Evolutionary conservation across 1,140 invertebrate genomes (phyloP), one percentile per base, ranked within the genome.

Genomic region (Zaprionus ornatus): DNA sequence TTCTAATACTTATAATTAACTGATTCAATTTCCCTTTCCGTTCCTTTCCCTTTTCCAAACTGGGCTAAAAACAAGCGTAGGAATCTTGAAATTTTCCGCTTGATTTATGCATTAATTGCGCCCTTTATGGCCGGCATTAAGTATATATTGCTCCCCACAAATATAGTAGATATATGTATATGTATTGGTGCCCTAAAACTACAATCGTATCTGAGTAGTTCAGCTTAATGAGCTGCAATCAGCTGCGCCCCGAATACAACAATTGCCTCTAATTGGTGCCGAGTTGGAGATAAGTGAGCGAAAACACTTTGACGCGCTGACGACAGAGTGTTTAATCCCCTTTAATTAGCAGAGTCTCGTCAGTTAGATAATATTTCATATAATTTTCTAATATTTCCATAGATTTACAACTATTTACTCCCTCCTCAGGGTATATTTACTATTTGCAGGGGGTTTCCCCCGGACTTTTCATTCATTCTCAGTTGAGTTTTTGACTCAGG

Each of bases 11-110:
- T n/a, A 45, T n/a, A 17, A 32, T 10, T 32, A 32, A 13, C 35
- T 37, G 35, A 15, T 45, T 45, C 6, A n/a, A 3, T 45, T n/a
- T 45, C n/a, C n/a, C 40, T 45, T 17, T n/a, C 40, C 40, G n/a
- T 17, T 17, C 40, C 40, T 17, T 7, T 17, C 40, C 40, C n/a
- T 40, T 6, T 6, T n/a, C 5, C 1, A 9, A 13, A 60, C 25
- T 63, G 23, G 35, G 35, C 69, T 57, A 40, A 66, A 32, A 48
- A 25, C 40, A 23, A 82, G 57, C 78, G 70, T 70, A 66, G 67
- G 72, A 57, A 86, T 59, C 29, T 67, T 45, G 48, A 84, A 83
- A 73, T 75, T 88, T 84, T 88, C 77, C 77, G 65, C 84, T 80
- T 73, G 60, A 87, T 83, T 88, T 65, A 73, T 75, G 77, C 45